Evolutionary conservation across 2,113 vertebrate genomes (phyloP), one percentile per base, ranked within the genome.

Genomic region (Bubo blakistoni): DNA sequence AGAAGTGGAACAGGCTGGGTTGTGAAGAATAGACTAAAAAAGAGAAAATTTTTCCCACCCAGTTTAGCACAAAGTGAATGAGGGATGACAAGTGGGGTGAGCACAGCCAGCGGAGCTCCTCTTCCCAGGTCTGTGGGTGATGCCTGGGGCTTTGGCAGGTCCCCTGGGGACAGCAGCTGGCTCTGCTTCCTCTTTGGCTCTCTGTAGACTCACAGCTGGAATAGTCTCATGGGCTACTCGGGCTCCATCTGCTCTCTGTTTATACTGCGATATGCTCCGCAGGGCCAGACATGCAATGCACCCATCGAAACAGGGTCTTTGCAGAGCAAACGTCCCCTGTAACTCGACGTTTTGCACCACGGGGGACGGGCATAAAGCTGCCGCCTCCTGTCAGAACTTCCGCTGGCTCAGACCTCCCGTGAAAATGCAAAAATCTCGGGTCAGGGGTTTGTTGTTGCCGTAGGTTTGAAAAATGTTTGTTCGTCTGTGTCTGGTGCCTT

Each of bases 261-360:
- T 81, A 63, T 47, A 7, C 46, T 63, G 67, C 4, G 46, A 77
- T 65, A 54, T 2, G 44, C 46, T 86, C 59, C 0, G 1, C 1
- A 0, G 86, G 49, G 77, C 54, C 34, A 6, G 21, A 17, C 3
- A 1, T 20, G 46, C 87, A 13, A 34, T 4, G 36, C 38, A 16
- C 57, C 36, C 54, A n/a, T 32, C 2, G 8, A 30, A 70, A 62
- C 38, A 14, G 1, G 42, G 51, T 20, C 42, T 78, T 62, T 61
- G 61, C 25, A 29, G 61, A 78, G 66, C 8, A 26, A 71, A 42
- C 0, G 1, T 19, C 63, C n/a, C 73, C 15, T 20, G 55, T 8
- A 40, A 11, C 30, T 46, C 0, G 0, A 6, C 1, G 7, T 10
- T 11, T 12, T 54, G 30, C 2, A 7, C 44, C 66, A 16, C 14